Conservation (phyloP, 2,113 vertebrate species). For the Arizona elegans region DNA sequence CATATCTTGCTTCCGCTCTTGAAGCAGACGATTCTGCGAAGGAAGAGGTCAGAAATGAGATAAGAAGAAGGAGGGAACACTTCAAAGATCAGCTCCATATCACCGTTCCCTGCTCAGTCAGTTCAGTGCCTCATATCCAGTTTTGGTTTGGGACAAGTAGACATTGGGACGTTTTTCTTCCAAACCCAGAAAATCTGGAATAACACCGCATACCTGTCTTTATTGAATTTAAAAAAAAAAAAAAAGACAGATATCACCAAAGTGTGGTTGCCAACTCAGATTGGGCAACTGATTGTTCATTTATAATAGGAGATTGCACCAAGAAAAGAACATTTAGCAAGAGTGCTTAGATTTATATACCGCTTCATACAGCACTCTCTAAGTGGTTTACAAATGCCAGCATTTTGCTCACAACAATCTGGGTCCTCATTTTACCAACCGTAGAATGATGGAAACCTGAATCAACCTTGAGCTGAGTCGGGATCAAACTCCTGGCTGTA, state of each 20-base stretch:
- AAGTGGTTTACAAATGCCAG: no score
- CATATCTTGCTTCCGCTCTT: slow-evolving; percentile 57
- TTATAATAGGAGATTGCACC: not conserved
- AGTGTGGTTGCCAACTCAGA: not conserved
- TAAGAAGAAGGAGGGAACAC: not conserved
- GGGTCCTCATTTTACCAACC: not conserved
- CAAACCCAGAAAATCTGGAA: not conserved
- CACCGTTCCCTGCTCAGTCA: not conserved
- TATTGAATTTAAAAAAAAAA: not conserved
- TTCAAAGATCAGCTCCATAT: no score
- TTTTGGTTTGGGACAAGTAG: not conserved
- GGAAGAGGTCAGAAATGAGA: not conserved
- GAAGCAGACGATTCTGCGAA: slow-evolving; percentile 62
- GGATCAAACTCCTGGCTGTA: not conserved
- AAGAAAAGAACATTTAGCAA: not conserved
- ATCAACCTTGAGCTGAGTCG: not conserved
- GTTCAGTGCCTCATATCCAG: not conserved
- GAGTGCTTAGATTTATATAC: not conserved
- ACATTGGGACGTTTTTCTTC: not conserved
- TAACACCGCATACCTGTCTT: no score
- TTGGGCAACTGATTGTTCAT: not conserved
- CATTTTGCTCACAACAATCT: not conserved
- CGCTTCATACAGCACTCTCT: not conserved
- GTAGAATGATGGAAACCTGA: not conserved
- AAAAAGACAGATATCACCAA: not conserved